Percentiles rank a stretch among this genome's conserved stretches.
These are phyloP conservation scores for Oreotrochilus melanogaster DNA, from an alignment of 2,113 vertebrate genomes.

Conservation along the genomic window DNA sequence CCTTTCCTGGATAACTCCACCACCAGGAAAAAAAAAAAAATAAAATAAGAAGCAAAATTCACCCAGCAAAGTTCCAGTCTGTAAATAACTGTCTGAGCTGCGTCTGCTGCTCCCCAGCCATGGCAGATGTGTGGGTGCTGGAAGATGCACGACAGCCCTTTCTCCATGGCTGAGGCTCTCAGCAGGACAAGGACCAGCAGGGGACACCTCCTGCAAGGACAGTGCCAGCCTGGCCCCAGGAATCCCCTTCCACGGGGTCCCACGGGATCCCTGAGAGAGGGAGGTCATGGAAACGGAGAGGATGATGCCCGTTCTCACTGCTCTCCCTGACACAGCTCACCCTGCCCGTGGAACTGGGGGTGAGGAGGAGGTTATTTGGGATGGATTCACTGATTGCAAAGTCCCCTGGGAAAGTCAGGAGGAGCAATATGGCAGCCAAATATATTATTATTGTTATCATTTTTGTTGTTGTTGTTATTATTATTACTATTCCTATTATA, in stretches of 20 bases:
- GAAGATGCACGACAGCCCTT: not conserved
- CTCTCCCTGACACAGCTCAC: not conserved
- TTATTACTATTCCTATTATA: conserved; percentile 8
- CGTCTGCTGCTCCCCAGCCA: not conserved
- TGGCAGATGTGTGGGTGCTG: not conserved
- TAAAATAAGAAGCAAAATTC: not conserved
- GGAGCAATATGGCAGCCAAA: not conserved
- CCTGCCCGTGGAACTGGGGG: not conserved
- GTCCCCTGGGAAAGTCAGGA: not conserved
- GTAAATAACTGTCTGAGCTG: not conserved
- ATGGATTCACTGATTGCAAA: conserved; percentile 23
- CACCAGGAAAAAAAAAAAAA: not conserved
- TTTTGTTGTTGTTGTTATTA: not conserved
- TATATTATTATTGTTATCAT: not conserved
- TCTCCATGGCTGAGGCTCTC: not conserved
- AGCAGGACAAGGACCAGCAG: rapidly evolving
- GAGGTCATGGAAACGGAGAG: not conserved
- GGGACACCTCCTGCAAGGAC: not conserved
- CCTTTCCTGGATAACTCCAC: conserved; percentile 41
- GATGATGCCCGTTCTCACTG: rapidly evolving
- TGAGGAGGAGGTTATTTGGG: not conserved
- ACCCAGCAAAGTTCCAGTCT: not conserved
- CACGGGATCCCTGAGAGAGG: rapidly evolving
- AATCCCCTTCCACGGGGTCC: not conserved
- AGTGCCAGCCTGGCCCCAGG: rapidly evolving